These are phyloP conservation scores for Acromyrmex echinatior DNA, from an alignment of 1,140 invertebrate genomes.

Conservation along the genomic window DNA sequence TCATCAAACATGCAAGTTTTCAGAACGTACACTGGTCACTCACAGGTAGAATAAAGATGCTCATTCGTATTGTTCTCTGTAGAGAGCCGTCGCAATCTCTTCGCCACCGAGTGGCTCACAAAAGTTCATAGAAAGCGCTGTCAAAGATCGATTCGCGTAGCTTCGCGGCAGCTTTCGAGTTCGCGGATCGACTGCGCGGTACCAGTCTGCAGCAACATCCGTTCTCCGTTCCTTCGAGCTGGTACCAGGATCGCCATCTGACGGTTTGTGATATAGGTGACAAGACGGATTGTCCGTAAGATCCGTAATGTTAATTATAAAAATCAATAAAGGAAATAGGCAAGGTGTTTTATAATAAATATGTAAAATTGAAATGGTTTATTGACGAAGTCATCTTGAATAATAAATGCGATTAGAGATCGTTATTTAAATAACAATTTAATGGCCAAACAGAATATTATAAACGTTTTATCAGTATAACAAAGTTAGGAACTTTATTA, in stretches of 20 bases:
- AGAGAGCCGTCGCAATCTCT: slow-evolving; percentile 64
- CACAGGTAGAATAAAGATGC: slow-evolving; percentile 50
- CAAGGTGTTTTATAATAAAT: background rate
- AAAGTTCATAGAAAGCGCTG: slow-evolving; percentile 77
- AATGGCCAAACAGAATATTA: background rate
- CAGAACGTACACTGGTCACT: slow-evolving; percentile 43
- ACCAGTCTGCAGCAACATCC: slow-evolving; percentile 58
- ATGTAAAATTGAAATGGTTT: background rate
- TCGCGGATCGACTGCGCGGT: slow-evolving; percentile 76
- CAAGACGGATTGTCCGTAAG: background rate
- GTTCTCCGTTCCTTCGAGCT: slow-evolving; percentile 56
- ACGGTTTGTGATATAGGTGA: slow-evolving; percentile 28
- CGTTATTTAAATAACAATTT: background rate
- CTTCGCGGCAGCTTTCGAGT: slow-evolving; percentile 79
- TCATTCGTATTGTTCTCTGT: slow-evolving; percentile 19
- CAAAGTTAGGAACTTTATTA: background rate
- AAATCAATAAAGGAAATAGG: background rate
- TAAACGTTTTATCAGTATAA: background rate
- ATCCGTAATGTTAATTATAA: background rate
- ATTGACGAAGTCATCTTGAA: background rate
- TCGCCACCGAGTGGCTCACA: slow-evolving; percentile 65
- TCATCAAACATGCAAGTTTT: slow-evolving; percentile 3
- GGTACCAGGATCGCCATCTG: slow-evolving; percentile 75
- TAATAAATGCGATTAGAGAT: background rate
- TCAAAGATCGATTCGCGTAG: slow-evolving; percentile 69